These are phyloP conservation scores for Fregetta grallaria DNA, from an alignment of 2,113 vertebrate genomes.

Conservation along the genomic window DNA sequence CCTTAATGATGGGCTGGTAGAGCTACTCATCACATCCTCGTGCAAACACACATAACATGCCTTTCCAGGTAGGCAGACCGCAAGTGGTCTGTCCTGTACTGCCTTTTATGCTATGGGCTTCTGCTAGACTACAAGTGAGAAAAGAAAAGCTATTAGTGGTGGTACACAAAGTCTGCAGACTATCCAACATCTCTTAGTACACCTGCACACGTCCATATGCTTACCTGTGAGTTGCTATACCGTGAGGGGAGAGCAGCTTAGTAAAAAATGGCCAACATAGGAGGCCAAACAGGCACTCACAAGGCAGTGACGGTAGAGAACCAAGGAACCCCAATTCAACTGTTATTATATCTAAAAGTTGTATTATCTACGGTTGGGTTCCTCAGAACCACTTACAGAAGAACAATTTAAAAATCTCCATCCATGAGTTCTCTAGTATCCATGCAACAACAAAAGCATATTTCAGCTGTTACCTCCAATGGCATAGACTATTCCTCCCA, in stretches of 20 bases:
- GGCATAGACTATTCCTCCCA: slow-evolving; percentile 96
- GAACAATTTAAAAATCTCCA: not conserved
- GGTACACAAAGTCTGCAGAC: not conserved
- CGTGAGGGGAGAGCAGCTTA: not conserved
- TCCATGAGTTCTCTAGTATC: not conserved
- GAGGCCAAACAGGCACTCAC: not conserved
- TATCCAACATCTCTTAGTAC: not conserved
- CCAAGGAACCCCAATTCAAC: not conserved
- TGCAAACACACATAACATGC: not conserved
- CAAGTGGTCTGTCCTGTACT: not conserved
- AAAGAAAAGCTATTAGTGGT: not conserved
- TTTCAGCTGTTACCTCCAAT: slow-evolving; percentile 86
- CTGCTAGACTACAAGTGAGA: not conserved
- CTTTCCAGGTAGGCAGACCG: not conserved
- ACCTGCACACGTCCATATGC: not conserved
- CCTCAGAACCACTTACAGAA: not conserved
- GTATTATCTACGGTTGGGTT: not conserved
- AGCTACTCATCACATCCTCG: not conserved
- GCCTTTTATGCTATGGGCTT: not conserved
- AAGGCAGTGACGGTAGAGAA: not conserved
- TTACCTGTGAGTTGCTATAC: not conserved
- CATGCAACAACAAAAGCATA: not conserved
- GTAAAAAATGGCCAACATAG: not conserved
- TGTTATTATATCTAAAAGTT: not conserved
- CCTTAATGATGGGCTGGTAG: not conserved